phyloP scores from a whole-genome alignment of 2,797 vertebrate species.

The Clarias fuscus region DNA sequence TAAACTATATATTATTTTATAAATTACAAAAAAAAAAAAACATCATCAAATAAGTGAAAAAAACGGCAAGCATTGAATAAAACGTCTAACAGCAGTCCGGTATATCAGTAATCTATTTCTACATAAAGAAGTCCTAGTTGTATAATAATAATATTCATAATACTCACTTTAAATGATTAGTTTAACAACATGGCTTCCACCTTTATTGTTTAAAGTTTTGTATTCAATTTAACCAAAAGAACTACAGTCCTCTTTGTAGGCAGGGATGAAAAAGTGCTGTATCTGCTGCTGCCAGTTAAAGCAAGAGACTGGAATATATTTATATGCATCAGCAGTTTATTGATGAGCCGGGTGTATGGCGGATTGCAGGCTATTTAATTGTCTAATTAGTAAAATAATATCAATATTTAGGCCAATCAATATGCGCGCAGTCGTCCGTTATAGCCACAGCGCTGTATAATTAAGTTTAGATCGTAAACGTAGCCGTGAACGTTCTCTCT shows the following conservation, averaged over 20 bases:
- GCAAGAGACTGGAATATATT: too few species aligned
- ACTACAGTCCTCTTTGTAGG: neutral
- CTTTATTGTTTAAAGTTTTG: neutral
- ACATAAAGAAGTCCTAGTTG: neutral
- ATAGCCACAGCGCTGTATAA: neutral
- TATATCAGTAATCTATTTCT: neutral
- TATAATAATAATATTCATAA: neutral
- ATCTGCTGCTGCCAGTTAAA: too few species aligned
- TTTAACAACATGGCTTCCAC: neutral
- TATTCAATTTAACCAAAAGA: neutral
- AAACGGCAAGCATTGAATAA: neutral
- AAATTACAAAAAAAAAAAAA: neutral
- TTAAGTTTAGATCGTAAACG: neutral
- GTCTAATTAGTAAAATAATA: neutral
- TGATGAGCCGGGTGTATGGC: neutral
- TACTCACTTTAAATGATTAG: neutral
- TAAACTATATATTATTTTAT: neutral
- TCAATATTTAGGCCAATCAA: neutral
- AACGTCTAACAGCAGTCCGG: neutral
- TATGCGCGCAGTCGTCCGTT: too few species aligned
- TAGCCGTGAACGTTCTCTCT: neutral
- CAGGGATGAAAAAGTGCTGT: neutral
- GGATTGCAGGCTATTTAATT: neutral
- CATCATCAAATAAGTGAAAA: neutral
- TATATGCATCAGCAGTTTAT: too few species aligned